Evolutionary conservation across 2,888 invertebrate genomes (phyloP), one percentile per base, ranked within the genome.

Genomic region (Heliconius cydno): DNA sequence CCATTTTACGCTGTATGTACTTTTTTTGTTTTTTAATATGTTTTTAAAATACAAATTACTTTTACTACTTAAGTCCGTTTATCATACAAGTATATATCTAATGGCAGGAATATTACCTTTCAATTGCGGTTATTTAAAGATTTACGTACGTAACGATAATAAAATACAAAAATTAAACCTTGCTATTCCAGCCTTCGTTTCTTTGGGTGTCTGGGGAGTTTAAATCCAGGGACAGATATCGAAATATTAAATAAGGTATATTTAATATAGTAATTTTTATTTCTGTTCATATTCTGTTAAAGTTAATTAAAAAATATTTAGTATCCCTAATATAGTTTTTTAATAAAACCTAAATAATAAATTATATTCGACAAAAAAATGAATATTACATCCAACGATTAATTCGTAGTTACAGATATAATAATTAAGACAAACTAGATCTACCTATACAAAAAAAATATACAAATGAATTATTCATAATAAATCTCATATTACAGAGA

Each of bases 111-210:
- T 66, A 19, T 68, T 68, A 68, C 13, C 6, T 41, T 68, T 68
- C 25, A 13, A 68, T 68, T 68, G 74, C 57, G 9, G 9, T 57
- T 65, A 25, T 28, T 63, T 28, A 25, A 63, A 63, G n/a, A 25
- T 63, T 63, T n/a, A 63, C 25, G 25, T 63, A 57, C 75, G 73
- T 77, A 75, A 38, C n/a, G 46, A 22, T 28, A 57, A 67, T 60
- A 52, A 86, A 86, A 87, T 87, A 89, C 41, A 89, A 89, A 88
- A 89, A 88, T 86, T 86, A 89, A 91, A 91, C 90, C 91, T 90
- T 85, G 90, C 89, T 92, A 92, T 91, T 52, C 6, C 19, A 52
- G 52, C 52, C 19, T 19, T 15, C 52, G 19, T 52, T 52, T 19
- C 2, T 7, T 52, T 52, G 52, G 19, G 2, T 2, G 52, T 52